A percentile compares a stretch with the other conserved stretches of the same genome.
Evolutionary conservation across 35 echinoderm and acorn worm genomes (phyloP).

Genomic region (Hemicentrotus pulcherrimus): DNA sequence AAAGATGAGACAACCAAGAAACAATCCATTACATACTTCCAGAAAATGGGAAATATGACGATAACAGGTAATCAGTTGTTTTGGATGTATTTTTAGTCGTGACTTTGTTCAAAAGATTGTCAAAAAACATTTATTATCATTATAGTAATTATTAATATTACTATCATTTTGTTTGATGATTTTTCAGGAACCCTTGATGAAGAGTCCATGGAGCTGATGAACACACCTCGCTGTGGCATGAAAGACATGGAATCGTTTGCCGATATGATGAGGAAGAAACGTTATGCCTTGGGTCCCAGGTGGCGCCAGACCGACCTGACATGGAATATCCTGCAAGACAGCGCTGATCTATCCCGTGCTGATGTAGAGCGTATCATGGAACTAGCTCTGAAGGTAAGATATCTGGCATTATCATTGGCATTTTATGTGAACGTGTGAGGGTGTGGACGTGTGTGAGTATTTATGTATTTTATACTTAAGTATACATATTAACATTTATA

Average conservation of each 20-base stretch:
- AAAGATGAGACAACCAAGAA: background rate
- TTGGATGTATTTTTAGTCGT: too few relatives aligned
- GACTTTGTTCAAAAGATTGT: too few relatives aligned
- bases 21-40: background rate
- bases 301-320: background rate
- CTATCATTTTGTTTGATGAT: too few relatives aligned
- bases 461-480: too few relatives aligned
- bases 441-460: too few relatives aligned
- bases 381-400: background rate
- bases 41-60: background rate
- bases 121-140: too few relatives aligned
- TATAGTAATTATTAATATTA: too few relatives aligned
- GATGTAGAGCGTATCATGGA: background rate
- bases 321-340: background rate
- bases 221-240: conserved; percentile 30
- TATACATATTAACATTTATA: too few relatives aligned
- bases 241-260: background rate
- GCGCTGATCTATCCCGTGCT: background rate
- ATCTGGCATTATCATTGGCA: too few relatives aligned
- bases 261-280: background rate
- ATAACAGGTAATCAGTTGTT: background rate
- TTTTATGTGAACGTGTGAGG: too few relatives aligned
- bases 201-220: background rate
- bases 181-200: background rate
- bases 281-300: background rate